phyloP scores from a whole-genome alignment of 1,140 invertebrate species.

The Zaprionus ornatus region DNA sequence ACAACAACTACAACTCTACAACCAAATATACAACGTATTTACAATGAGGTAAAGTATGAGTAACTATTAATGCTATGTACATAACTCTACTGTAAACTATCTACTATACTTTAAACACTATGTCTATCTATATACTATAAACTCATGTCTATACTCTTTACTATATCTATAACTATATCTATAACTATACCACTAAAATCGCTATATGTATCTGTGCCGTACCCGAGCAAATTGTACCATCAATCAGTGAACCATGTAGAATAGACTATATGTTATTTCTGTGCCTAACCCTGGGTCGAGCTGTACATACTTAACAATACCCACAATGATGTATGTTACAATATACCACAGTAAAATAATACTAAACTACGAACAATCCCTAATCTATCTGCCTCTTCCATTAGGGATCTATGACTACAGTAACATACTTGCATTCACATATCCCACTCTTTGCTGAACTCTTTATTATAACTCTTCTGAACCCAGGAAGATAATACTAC shows the following conservation, averaged over 20 bases:
- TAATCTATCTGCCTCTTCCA: too few species aligned
- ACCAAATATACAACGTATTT: conserved; percentile 82
- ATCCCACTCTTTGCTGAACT: not conserved
- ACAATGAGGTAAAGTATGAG: conserved; percentile 84
- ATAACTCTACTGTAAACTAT: conserved; percentile 9
- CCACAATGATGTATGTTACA: not conserved
- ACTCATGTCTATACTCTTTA: not conserved
- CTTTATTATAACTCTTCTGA: not conserved
- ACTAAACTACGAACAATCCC: not conserved
- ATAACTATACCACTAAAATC: conserved; percentile 2
- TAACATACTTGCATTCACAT: not conserved
- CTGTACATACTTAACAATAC: not conserved
- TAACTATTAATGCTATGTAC: conserved; percentile 61
- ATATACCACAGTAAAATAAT: not conserved
- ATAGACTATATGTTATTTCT: not conserved
- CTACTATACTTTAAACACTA: conserved; percentile 18
- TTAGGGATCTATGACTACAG: not conserved
- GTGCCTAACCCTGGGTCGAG: not conserved
- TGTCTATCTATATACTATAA: not conserved
- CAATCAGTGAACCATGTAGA: not conserved
- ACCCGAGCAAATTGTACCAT: not conserved
- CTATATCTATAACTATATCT: conserved; percentile 13
- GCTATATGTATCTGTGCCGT: not conserved
- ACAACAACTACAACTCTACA: conserved; percentile 62
- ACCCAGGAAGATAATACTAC: not conserved